Percentiles rank a stretch among this genome's conserved stretches.
phyloP scores from a whole-genome alignment of 2,888 invertebrate genomes.

The Hirtodrosophila histrioides region DNA sequence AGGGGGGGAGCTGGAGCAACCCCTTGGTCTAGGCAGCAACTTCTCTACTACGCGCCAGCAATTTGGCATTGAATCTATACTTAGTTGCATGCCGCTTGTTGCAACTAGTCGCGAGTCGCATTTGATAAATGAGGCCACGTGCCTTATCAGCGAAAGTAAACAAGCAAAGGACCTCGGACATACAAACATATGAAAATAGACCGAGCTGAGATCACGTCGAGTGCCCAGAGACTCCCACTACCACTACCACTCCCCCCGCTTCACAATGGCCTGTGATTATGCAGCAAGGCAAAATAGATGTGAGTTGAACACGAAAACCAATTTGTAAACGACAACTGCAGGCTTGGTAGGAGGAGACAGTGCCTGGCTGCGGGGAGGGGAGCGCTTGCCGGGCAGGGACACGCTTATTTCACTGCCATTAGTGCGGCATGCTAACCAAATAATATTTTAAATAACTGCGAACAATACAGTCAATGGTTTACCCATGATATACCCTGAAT shows the following conservation, averaged over 20 bases:
- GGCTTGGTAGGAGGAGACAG: slow-evolving; percentile 17
- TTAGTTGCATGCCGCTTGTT: slow-evolving; percentile 70
- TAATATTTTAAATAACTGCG: slow-evolving; percentile 58
- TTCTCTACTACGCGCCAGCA: slow-evolving; percentile 31
- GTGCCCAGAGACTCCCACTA: slow-evolving; percentile 32
- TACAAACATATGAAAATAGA: slow-evolving; percentile 44
- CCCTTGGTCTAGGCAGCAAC: slow-evolving; percentile 25
- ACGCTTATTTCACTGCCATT: slow-evolving; percentile 69
- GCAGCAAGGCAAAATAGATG: slow-evolving; percentile 70
- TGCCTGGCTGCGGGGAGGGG: background rate
- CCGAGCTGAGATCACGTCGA: slow-evolving; percentile 58
- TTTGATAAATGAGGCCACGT: slow-evolving; percentile 83
- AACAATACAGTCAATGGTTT: background rate
- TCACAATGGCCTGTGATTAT: slow-evolving; percentile 60
- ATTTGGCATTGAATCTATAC: slow-evolving; percentile 51
- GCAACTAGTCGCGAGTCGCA: slow-evolving; percentile 64
- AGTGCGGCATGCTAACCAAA: slow-evolving; percentile 62
- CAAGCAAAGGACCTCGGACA: slow-evolving; percentile 53
- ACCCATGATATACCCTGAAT: slow-evolving; percentile 16
- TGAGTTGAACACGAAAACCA: slow-evolving; percentile 74
- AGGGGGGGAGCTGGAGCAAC: slow-evolving; percentile 39
- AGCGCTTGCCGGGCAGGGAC: slow-evolving; percentile 14
- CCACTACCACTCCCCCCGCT: background rate
- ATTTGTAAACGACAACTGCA: slow-evolving; percentile 77
- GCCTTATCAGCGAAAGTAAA: slow-evolving; percentile 78